A percentile compares a stretch with the other conserved stretches of the same genome.
These are phyloP conservation scores for Teleopsis dalmanni DNA, from an alignment of 1,140 invertebrate genomes.

Conservation along the genomic window DNA sequence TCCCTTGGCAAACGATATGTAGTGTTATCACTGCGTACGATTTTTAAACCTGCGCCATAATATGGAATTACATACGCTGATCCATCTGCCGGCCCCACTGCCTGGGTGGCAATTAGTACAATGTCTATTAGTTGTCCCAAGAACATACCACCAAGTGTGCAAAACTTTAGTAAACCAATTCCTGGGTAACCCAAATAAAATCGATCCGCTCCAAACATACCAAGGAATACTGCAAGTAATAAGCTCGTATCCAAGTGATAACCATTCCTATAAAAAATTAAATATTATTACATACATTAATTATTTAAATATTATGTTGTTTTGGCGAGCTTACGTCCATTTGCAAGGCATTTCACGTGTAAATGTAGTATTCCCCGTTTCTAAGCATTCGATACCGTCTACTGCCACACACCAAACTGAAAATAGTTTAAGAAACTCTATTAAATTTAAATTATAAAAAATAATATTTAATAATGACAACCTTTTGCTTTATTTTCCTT, in stretches of 20 bases:
- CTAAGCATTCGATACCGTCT: conserved; percentile 72
- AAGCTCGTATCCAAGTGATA: conserved; percentile 88
- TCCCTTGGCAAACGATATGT: conserved; percentile 75
- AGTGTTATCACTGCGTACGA: conserved; percentile 75
- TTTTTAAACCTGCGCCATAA: conserved; percentile 78
- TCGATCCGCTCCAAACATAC: conserved; percentile 95
- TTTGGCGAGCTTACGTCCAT: conserved; percentile 72
- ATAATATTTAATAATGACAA: conserved; percentile 26
- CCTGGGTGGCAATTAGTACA: conserved; percentile 86
- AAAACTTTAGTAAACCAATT: conserved; percentile 87
- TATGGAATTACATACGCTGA: conserved; percentile 79
- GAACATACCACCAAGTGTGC: conserved; percentile 94
- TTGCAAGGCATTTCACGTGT: conserved; percentile 77
- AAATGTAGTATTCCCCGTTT: conserved; percentile 73
- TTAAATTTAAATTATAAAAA: conserved; percentile 24
- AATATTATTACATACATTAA: not conserved
- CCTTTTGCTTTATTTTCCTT: conserved; percentile 71
- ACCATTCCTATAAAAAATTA: conserved; percentile 65
- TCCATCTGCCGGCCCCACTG: conserved; percentile 87
- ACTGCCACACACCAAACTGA: conserved; percentile 75
- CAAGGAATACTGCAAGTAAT: conserved; percentile 87
- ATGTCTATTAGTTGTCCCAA: conserved; percentile 93
- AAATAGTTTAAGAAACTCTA: too few species aligned
- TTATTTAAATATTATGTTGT: not conserved
- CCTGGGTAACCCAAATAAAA: conserved; percentile 97